Conservation (phyloP, 2,888 invertebrate species). For the Xylota segnis region DNA sequence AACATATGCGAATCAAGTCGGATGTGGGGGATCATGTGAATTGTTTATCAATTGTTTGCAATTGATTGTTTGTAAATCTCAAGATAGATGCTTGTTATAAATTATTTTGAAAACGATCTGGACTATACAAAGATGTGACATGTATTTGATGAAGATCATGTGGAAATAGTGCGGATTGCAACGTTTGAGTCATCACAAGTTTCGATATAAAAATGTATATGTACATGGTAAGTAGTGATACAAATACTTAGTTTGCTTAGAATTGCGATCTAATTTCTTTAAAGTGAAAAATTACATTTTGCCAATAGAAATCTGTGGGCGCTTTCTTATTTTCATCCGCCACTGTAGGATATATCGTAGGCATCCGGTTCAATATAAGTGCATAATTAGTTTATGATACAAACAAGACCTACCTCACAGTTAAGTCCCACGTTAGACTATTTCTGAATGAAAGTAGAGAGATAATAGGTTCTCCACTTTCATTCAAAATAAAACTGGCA, state of each 20-base stretch:
- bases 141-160: not conserved
- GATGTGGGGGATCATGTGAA: conserved; percentile 20
- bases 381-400: conserved; percentile 48
- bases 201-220: not conserved
- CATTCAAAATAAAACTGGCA: conserved; percentile 76
- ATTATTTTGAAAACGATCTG: not conserved
- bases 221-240: not conserved
- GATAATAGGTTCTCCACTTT: conserved; percentile 50
- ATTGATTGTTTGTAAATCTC: conserved; percentile 22
- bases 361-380: conserved; percentile 60
- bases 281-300: not conserved
- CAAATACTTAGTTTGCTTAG: too few species aligned
- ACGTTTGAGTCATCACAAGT: not conserved
- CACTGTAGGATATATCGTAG: conserved; percentile 39
- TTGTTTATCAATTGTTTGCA: conserved; percentile 7
- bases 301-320: not conserved
- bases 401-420: conserved; percentile 60
- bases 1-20: conserved; percentile 22
- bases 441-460: conserved; percentile 44
- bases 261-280: too few species aligned
- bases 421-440: not conserved
- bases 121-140: not conserved
- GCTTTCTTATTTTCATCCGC: conserved; percentile 24
- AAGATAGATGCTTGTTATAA: not conserved
- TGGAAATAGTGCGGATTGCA: not conserved